Percentiles rank a stretch among this genome's conserved stretches.
These are phyloP conservation scores for Epinotia demarniana DNA, from an alignment of 2,888 invertebrate genomes.

Conservation along the genomic window DNA sequence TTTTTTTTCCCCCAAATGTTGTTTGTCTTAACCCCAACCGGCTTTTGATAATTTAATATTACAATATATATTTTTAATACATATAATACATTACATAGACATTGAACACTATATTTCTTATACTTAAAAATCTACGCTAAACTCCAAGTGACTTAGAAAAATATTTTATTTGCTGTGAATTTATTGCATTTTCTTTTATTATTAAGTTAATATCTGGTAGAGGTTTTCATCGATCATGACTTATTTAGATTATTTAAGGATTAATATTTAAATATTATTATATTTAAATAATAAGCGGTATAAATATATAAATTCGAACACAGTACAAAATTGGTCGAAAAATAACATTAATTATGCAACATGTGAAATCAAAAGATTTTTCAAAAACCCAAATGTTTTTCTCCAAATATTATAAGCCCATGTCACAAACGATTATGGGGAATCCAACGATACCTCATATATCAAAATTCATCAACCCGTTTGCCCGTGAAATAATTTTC, in stretches of 20 bases:
- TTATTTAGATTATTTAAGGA: neutral
- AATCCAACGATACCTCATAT: too few relatives aligned
- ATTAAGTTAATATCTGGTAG: neutral
- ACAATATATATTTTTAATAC: conserved; percentile 12
- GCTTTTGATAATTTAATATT: neutral
- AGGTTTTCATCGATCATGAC: too few relatives aligned
- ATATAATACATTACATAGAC: conserved; percentile 24
- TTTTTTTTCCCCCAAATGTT: neutral
- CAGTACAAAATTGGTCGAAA: neutral
- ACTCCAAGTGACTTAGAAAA: conserved; percentile 39
- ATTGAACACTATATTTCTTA: conserved; percentile 41
- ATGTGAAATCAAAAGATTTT: too few relatives aligned
- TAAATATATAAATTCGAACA: neutral
- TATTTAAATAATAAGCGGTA: neutral
- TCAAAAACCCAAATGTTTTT: too few relatives aligned
- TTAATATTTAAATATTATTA: too few relatives aligned
- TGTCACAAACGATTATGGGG: too few relatives aligned
- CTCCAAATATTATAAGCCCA: too few relatives aligned
- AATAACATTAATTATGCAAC: too few relatives aligned
- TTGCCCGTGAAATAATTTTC: too few relatives aligned
- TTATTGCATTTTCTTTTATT: conserved; percentile 11
- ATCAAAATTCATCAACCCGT: too few relatives aligned
- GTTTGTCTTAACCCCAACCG: neutral
- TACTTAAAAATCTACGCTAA: conserved; percentile 1
- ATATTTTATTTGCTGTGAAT: conserved; percentile 31